Conservation (phyloP, 2,797 vertebrate species). For the Xerus rutilus region DNA sequence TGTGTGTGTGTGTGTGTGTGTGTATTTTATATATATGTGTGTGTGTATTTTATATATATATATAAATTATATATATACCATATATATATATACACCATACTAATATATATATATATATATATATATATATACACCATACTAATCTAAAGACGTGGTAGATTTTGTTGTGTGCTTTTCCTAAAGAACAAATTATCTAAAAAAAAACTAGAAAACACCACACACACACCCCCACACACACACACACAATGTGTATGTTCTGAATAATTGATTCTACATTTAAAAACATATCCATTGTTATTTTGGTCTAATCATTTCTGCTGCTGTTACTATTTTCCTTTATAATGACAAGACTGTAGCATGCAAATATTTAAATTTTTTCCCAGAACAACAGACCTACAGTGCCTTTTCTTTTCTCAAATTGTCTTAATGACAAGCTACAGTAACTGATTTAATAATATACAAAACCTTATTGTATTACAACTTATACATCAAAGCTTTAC, state of each 20-base stretch:
- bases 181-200: not conserved
- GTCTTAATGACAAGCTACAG: not conserved
- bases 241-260: not conserved
- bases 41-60: too few species aligned
- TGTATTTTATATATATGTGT: too few species aligned
- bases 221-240: not conserved
- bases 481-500: not conserved
- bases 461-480: not conserved
- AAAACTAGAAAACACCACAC: not conserved
- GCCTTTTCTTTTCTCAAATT: constrained; percentile 32
- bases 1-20: too few species aligned
- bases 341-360: not conserved
- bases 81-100: too few species aligned
- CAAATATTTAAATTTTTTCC: not conserved
- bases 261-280: not conserved
- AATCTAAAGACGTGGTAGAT: not conserved
- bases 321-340: not conserved
- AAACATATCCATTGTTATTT: not conserved
- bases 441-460: not conserved
- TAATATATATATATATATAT: not conserved
- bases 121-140: not conserved
- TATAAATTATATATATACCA: too few species aligned
- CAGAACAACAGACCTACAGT: not conserved
- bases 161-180: not conserved
- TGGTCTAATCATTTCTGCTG: not conserved